Conservation (phyloP, 1,140 invertebrate species). For the Chironomus striatipennis region DNA sequence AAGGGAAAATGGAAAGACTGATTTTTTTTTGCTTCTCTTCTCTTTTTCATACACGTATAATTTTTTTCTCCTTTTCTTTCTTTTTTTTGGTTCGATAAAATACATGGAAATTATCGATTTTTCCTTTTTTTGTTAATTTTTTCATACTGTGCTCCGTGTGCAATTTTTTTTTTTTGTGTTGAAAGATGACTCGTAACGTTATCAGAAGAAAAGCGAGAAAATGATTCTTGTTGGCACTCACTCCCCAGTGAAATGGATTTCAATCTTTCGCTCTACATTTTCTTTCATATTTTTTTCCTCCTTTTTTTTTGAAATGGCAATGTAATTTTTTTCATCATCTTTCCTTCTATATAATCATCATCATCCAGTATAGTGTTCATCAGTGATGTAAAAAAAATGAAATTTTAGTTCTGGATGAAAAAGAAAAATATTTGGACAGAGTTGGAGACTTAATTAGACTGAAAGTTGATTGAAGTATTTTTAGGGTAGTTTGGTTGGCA, state of each 20-base stretch:
- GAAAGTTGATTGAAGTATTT: too few species aligned
- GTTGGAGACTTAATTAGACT: too few species aligned
- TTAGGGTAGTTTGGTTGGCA: too few species aligned
- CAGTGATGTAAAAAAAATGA: too few species aligned
- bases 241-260: conserved; percentile 6
- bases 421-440: too few species aligned
- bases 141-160: not conserved
- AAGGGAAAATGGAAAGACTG: conserved; percentile 20
- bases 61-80: conserved; percentile 4
- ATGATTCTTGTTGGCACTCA: conserved; percentile 2
- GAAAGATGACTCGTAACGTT: not conserved
- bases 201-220: conserved; percentile 18
- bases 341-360: too few species aligned
- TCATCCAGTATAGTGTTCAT: too few species aligned
- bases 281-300: not conserved
- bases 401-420: too few species aligned
- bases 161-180: conserved; percentile 7
- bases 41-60: conserved; percentile 16
- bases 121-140: conserved; percentile 23
- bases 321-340: too few species aligned
- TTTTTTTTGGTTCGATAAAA: conserved; percentile 21
- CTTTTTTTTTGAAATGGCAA: not conserved
- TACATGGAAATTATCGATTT: conserved; percentile 24
- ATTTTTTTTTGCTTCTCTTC: conserved; percentile 7
- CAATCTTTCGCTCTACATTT: not conserved